These are phyloP conservation scores for Scolopax rusticola DNA, from an alignment of 2,797 vertebrate genomes.

Conservation along the genomic window DNA sequence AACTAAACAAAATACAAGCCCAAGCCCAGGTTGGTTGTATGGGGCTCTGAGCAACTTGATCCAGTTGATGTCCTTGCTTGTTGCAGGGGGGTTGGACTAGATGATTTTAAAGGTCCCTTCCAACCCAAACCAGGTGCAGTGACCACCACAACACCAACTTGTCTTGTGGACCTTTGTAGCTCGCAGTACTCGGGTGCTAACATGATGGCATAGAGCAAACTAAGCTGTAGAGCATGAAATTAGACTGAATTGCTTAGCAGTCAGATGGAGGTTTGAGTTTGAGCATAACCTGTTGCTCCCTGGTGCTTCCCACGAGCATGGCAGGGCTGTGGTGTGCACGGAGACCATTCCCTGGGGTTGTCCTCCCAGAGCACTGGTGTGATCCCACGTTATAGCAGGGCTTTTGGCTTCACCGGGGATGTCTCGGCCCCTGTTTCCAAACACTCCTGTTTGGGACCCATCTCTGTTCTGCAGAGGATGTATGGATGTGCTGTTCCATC, in stretches of 20 bases:
- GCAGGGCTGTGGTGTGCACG: accelerated
- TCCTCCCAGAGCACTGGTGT: background rate
- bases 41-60: background rate
- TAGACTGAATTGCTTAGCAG: background rate
- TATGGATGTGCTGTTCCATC: background rate
- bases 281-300: background rate
- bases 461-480: accelerated
- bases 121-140: background rate
- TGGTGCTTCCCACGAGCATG: background rate
- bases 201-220: background rate
- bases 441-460: background rate
- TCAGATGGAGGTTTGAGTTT: background rate
- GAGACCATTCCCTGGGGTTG: background rate
- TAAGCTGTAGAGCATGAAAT: background rate
- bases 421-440: background rate
- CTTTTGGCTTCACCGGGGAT: background rate
- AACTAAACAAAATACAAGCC: background rate
- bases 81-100: background rate
- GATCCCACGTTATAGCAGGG: background rate
- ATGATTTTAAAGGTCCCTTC: background rate
- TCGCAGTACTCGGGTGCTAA: no score
- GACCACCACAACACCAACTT: no score
- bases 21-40: background rate
- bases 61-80: background rate
- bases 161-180: no score